These are phyloP conservation scores for Pantherophis alleghaniensis DNA, from an alignment of 2,797 vertebrate genomes.

Conservation along the genomic window DNA sequence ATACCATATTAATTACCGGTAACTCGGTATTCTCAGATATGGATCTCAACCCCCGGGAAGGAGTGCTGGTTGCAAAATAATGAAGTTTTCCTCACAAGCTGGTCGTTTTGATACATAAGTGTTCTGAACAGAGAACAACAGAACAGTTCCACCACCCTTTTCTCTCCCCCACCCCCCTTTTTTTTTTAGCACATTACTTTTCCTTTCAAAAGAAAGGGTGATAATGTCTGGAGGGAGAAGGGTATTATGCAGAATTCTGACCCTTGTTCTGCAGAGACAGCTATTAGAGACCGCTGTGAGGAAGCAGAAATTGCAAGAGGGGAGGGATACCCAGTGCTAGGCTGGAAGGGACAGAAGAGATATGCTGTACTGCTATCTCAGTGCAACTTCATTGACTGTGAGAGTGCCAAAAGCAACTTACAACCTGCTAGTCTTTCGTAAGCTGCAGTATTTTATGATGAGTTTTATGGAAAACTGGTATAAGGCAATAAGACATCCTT, in stretches of 20 bases:
- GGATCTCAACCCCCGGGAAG: not conserved
- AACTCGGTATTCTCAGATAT: not conserved
- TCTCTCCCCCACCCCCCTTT: not conserved
- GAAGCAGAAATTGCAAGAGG: not conserved
- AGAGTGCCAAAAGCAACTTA: not conserved
- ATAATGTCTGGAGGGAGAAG: not conserved
- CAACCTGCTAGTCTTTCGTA: not conserved
- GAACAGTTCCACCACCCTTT: not conserved
- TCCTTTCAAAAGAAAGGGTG: not conserved
- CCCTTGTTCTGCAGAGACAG: not conserved
- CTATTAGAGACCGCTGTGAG: not conserved
- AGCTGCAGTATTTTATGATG: not conserved
- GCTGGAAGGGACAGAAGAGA: not conserved
- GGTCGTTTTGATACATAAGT: not conserved
- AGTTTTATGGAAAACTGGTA: not conserved
- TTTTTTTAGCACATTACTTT: not conserved
- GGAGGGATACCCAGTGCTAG: not conserved
- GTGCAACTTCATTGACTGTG: not conserved
- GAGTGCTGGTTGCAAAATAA: not conserved
- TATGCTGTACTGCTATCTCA: not conserved
- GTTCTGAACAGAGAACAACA: not conserved
- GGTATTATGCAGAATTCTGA: not conserved
- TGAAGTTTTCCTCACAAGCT: not conserved
- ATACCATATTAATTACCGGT: slow-evolving; percentile 1
- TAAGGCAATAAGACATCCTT: not conserved